Evolutionary conservation across 1,140 invertebrate genomes (phyloP), one percentile per base, ranked within the genome.

Genomic region (Micrasema longulum): DNA sequence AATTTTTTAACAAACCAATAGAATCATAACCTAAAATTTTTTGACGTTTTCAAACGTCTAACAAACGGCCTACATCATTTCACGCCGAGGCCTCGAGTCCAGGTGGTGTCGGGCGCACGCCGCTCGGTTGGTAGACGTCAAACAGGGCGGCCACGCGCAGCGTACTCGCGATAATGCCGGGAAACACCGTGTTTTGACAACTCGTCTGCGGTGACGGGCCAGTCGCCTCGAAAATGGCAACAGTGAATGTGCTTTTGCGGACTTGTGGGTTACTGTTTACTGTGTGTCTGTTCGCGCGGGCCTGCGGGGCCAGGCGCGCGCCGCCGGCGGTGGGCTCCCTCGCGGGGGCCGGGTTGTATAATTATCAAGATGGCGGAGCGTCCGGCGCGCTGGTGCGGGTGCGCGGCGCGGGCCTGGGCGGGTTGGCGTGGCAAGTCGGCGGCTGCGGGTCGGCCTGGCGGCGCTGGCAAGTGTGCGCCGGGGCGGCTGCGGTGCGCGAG

Each of bases 191-290:
- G 16, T 66, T 66, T 66, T 66, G 64, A 52, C 64, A 53, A 66
- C 36, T 16, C 35, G 64, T 66, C 64, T 38, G 22, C 31, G n/a
- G 20, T 23, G 48, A 26, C 26, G 11, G 10, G 63, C 22, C 64
- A 66, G 73, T 57, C 52, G 72, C 52, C 31, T 26, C 75, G 76
- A 82, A 81, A 76, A 84, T 84, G 83, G 80, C 79, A 74, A 71
- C 76, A 78, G 77, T 78, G 72, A 76, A 57, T 71, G 80, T 76
- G 78, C 73, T 80, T 73, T 79, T 82, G 62, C 83, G 83, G 83
- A 84, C 83, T 84, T 83, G 82, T 82, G 80, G 82, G 77, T 80
- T 83, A 82, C 77, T 69, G 18, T 36, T 75, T 62, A 81, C 74
- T 76, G 79, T 69, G 78, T 81, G 79, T 69, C 76, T 71, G 78